Conservation (phyloP, 2,797 vertebrate species). For the Gymnothorax javanicus region DNA sequence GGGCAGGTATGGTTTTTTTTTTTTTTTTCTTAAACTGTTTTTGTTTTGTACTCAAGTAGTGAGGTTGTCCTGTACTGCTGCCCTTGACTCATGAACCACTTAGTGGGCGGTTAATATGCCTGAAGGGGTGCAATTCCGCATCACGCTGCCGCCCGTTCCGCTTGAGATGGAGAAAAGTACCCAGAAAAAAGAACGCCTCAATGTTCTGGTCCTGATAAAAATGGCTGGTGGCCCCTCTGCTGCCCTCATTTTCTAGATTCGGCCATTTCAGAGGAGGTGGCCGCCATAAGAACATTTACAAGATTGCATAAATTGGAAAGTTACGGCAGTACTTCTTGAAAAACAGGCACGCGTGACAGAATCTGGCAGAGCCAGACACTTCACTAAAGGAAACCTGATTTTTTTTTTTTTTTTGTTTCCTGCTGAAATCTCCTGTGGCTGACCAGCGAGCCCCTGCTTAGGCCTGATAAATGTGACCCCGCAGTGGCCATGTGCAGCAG, state of each 20-base stretch:
- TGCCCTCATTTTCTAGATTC: constrained; percentile 61
- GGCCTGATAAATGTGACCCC: constrained; percentile 11
- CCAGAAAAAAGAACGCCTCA: background rate
- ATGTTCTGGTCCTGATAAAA: background rate
- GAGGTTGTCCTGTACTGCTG: background rate
- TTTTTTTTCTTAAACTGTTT: background rate
- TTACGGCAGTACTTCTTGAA: constrained; percentile 59
- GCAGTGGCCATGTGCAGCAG: constrained; percentile 28
- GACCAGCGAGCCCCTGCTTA: constrained; percentile 16
- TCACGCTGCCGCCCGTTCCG: background rate
- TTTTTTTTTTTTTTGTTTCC: constrained; percentile 18
- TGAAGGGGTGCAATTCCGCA: background rate
- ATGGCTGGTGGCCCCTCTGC: constrained; percentile 40
- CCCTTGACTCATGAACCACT: background rate
- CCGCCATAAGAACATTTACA: constrained; percentile 53
- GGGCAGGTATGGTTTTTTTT: background rate
- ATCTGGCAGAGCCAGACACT: constrained; percentile 69
- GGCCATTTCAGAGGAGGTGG: constrained; percentile 42
- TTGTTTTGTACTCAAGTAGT: background rate
- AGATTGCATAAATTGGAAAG: constrained; percentile 42
- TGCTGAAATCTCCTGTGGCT: constrained; percentile 5
- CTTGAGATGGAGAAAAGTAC: background rate
- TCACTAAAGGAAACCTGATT: constrained; percentile 38
- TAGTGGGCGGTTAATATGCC: background rate
- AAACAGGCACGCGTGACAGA: constrained; percentile 86